Evolutionary conservation across 2,113 vertebrate genomes (phyloP), one percentile per base, ranked within the genome.

Genomic region (Zingel zingel): DNA sequence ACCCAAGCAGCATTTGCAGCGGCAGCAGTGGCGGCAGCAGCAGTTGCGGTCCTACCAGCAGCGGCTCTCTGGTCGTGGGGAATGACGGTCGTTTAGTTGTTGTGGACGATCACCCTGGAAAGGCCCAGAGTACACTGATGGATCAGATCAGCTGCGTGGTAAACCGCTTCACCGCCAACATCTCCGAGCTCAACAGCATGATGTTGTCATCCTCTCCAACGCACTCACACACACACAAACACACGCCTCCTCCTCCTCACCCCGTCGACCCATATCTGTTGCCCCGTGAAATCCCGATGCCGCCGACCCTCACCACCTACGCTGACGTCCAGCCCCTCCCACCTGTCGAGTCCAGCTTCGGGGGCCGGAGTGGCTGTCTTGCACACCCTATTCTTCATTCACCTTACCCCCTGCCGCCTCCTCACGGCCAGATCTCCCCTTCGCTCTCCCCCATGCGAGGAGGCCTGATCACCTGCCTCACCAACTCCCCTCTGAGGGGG

Each of bases 91-190:
- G 81, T 12, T n/a, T 92, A 64, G 80, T 91, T 7, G 16, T 25
- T 1, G 50, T 87, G 71, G 91, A 89, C 23, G 80, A 87, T 53
- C 83, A 19, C 25, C 95, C 95, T 12, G 96, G 95, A 73, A 94
- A 89, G 6, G 96, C 95, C 3, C 97, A 96, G 93, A 97, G 96
- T 2, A 97, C 97, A 0, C 95, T 99, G 74, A 97, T 99, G 98
- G 98, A 99, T 86, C 98, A 99, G 95, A 99, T 99, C 94, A 99
- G 98, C 92, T 98, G 98, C 1, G 98, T 99, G 75, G 98, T 99
- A 43, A 99, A 97, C 71, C 97, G 98, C 73, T 99, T 99, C 93
- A 98, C 98, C 0, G 98, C 98, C 88, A 99, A 99, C 88, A 99
- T 99, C 93, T 96, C 94, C 0, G 98, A 99, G 93, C 96, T 99